Evolutionary conservation across 2,797 vertebrate species (phyloP), one percentile per base, ranked within the genome.

Genomic region (Glyptemys insculpta): DNA sequence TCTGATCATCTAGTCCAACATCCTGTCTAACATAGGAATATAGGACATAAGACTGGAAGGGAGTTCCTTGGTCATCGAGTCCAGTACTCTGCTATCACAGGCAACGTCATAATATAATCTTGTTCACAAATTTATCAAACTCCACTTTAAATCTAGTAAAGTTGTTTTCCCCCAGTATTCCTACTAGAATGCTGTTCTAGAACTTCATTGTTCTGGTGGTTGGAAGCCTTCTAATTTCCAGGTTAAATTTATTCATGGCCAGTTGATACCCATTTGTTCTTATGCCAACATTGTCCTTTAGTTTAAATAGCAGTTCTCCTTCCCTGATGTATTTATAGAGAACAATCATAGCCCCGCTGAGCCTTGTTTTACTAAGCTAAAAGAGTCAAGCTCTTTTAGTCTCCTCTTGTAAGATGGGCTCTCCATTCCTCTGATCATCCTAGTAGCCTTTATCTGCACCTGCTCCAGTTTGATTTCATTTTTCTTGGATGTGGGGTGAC

Each of bases 1-100:
- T 6, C 0, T 0, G 0, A 29, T 5, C 56, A 65, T 44, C 4
- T 47, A 78, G 14, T 49, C 25, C 15, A 10, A 72, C n/a, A 72
- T n/a, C 34, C 65, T 41, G n/a, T 10, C 10, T 72, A 72, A 37
- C n/a, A 62, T 34, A 37, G 65, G 65, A 59, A 31, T 34, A 72
- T 72, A 37, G 19, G n/a, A 12, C 8, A 37, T 72, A 9, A 21
- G 19, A 72, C 65, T 72, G 21, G 18, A 72, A 37, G n/a, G 65
- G 65, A 50, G 50, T 50, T 50, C 50, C 15, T 50, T 50, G 50
- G 15, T 50, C 50, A 50, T 50, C 15, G 50, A 50, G 50, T 16
- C 65, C n/a, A 68, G n/a, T 68, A 19, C 18, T 68, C 65, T 37
- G 62, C 62, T 68, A 31, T 27, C 34, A n/a, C n/a, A 37, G 18